Base-by-base conservation (phyloP, 1,140 invertebrate genomes). In the Drosophila simulans region DNA sequence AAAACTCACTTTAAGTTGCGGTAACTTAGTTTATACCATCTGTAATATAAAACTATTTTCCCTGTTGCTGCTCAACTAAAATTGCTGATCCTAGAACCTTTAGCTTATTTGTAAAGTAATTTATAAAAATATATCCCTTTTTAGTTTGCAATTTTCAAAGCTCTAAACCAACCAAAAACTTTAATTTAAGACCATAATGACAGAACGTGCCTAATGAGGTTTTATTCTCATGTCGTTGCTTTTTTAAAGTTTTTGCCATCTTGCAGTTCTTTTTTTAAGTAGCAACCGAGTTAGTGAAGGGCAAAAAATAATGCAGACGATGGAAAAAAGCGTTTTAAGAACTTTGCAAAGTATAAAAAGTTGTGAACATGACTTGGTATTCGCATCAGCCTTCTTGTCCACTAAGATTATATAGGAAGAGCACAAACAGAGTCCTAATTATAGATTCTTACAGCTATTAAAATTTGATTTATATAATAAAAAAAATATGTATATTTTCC, bases 131-230 rank as follows among this genome's bases (percentile, higher is more conserved):
- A 3, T 4, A 17, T 10, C 17, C n/a, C 11, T 45, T 20, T 43
- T 10, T 45, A 20, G 8, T 22, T 20, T 4, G 17, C 17, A 3
- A 12, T 20, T 12, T 45, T 20, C 11, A 1, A 45, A 45, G 42
- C 42, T 5, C 10, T 7, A 35, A 52, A 4, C 5, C 12, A 35
- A 13, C 15, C 10, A 20, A 35, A 11, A 35, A 52, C 15, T 52
- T 52, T 12, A 0, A 2, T 52, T 35, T 7, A 4, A 12, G 11
- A 35, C 15, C 5, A 3, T 35, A 20, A 52, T 12, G 49, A 52
- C 49, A 52, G 31, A 35, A 52, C 49, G 49, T 52, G 49, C 31
- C 31, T 52, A 52, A 52, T 52, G 49, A 52, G 15, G 31, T 15
- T 11, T 25, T 3, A 11, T 34, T 49, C 4, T 49, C 27, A 4